phyloP scores from a whole-genome alignment of 2,797 vertebrate genomes.

The Dermochelys coriacea region DNA sequence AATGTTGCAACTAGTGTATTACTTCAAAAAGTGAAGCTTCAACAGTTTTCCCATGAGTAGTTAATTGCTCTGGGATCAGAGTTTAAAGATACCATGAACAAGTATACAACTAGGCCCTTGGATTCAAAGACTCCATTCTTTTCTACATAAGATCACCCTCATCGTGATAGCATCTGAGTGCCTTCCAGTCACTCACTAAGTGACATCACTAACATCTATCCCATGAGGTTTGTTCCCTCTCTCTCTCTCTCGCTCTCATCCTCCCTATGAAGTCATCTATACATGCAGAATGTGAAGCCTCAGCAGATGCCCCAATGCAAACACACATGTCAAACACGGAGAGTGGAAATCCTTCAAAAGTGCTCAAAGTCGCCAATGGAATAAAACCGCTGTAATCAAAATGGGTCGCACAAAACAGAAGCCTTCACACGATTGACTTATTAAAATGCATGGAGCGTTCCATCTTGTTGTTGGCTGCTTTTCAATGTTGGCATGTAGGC shows the following conservation, averaged over 20 bases:
- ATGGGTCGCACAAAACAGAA: not conserved
- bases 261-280: not conserved
- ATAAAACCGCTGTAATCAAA: not conserved
- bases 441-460: not conserved
- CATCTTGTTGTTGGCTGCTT: not conserved
- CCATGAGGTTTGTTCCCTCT: not conserved
- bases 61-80: not conserved
- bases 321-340: not conserved
- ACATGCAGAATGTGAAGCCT: not conserved
- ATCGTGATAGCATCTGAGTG: too few relatives aligned
- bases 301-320: not conserved
- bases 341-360: not conserved
- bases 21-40: not conserved
- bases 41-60: not conserved
- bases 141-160: not conserved
- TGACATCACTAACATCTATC: not conserved
- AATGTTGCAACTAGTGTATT: not conserved
- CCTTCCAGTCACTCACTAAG: not conserved
- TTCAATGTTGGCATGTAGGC: not conserved
- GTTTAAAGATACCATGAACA: not conserved
- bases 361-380: not conserved
- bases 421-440: not conserved
- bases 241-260: accelerated
- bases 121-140: not conserved
- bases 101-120: not conserved